Evolutionary conservation across 2,888 invertebrate genomes (phyloP).

Genomic region (Molanna angustata): DNA sequence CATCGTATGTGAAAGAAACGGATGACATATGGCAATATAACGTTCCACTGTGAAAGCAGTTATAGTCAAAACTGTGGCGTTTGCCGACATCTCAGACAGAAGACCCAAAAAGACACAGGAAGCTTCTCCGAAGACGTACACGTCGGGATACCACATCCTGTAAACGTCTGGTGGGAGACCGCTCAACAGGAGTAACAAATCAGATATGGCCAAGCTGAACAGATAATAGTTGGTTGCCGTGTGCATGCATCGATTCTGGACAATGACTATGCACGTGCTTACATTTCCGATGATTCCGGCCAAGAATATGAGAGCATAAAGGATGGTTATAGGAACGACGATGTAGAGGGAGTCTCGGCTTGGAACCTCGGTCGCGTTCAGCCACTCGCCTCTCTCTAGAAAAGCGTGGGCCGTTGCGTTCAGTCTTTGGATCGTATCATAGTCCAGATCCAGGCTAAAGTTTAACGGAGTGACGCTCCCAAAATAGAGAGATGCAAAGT

Average conservation of each 20-base stretch:
- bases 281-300: constrained; percentile 76
- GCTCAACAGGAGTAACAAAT: constrained; percentile 67
- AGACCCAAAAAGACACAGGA: constrained; percentile 74
- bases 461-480: constrained; percentile 20
- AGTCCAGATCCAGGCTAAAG: constrained; percentile 19
- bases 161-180: constrained; percentile 81
- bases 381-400: neutral
- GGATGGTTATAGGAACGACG: constrained; percentile 63
- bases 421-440: constrained; percentile 16
- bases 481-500: constrained; percentile 29
- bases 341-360: constrained; percentile 57
- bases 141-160: constrained; percentile 69
- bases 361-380: constrained; percentile 7
- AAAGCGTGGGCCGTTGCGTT: constrained; percentile 17
- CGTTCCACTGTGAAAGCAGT: constrained; percentile 88
- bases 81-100: constrained; percentile 81
- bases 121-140: constrained; percentile 72
- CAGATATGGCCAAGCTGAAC: constrained; percentile 76
- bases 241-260: constrained; percentile 75
- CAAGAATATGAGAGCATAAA: constrained; percentile 67
- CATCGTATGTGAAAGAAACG: constrained; percentile 79
- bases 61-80: constrained; percentile 82
- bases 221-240: constrained; percentile 83
- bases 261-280: constrained; percentile 76
- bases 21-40: constrained; percentile 84